A percentile compares a stretch with the other conserved stretches of the same genome.
Evolutionary conservation across 2,113 vertebrate species (phyloP).

Genomic region (Sander vitreus): DNA sequence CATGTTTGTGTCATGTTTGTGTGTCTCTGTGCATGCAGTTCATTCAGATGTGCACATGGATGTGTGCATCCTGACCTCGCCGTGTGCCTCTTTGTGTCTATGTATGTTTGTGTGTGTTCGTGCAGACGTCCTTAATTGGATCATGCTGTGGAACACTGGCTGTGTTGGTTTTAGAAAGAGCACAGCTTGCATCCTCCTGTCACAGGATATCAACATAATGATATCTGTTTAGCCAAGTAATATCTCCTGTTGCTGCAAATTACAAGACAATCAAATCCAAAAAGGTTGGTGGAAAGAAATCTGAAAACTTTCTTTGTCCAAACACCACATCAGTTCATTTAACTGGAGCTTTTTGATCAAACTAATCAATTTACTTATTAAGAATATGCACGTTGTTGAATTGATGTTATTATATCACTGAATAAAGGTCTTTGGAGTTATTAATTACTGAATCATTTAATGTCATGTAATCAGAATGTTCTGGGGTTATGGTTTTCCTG

Average conservation of each 20-base stretch:
- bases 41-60: slow-evolving; percentile 16
- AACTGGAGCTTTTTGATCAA: neutral
- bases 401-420: neutral
- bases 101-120: slow-evolving; percentile 22
- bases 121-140: slow-evolving; percentile 62
- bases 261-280: slow-evolving; percentile 43
- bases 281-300: slow-evolving; percentile 1
- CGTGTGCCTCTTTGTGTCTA: slow-evolving; percentile 23
- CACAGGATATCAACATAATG: slow-evolving; percentile 68
- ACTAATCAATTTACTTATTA: neutral
- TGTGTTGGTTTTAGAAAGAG: slow-evolving; percentile 67
- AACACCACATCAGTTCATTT: neutral
- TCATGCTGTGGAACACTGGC: slow-evolving; percentile 63
- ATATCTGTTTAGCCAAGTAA: slow-evolving; percentile 58
- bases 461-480: neutral
- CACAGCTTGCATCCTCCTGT: slow-evolving; percentile 69
- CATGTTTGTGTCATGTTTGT: slow-evolving; percentile 41
- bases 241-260: slow-evolving; percentile 57
- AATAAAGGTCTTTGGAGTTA: neutral
- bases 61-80: slow-evolving; percentile 28
- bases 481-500: neutral
- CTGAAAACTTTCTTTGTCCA: neutral
- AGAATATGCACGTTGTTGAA: slow-evolving; percentile 5
- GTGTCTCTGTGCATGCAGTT: neutral
- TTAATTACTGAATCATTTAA: neutral